phyloP scores from a whole-genome alignment of 2,113 vertebrate genomes.

The Desmodus rotundus region DNA sequence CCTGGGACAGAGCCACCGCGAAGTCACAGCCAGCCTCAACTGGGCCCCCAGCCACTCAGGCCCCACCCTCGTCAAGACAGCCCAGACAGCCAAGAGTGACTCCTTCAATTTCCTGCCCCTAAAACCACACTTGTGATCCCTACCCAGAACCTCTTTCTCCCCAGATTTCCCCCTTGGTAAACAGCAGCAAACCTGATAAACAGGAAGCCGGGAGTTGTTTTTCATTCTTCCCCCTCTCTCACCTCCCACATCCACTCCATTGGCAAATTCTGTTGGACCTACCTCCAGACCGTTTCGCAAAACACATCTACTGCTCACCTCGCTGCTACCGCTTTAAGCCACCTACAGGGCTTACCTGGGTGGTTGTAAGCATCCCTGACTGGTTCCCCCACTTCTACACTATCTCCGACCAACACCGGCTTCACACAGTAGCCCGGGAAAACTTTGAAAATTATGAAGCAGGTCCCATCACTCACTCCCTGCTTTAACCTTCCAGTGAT shows the following conservation, averaged over 20 bases:
- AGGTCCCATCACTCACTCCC: neutral
- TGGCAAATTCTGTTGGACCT: neutral
- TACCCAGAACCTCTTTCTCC: neutral
- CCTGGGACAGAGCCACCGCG: neutral
- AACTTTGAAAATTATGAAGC: neutral
- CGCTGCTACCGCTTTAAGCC: neutral
- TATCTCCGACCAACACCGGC: neutral
- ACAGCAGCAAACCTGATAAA: neutral
- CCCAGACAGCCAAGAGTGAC: neutral
- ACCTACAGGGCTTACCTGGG: neutral
- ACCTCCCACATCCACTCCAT: neutral
- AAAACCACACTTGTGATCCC: neutral
- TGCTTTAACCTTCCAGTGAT: slow-evolving; percentile 49
- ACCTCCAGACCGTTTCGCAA: neutral
- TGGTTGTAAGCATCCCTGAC: neutral
- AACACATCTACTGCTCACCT: neutral
- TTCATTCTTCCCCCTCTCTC: neutral
- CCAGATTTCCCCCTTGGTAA: neutral
- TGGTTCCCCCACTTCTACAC: no score
- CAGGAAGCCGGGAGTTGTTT: neutral
- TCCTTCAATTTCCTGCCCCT: neutral
- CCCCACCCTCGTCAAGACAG: neutral
- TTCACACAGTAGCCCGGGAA: neutral
- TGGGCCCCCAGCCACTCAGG: neutral
- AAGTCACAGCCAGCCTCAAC: neutral